Evolutionary conservation across 2,113 vertebrate species (phyloP).

Genomic region (Toxotes chatareus): DNA sequence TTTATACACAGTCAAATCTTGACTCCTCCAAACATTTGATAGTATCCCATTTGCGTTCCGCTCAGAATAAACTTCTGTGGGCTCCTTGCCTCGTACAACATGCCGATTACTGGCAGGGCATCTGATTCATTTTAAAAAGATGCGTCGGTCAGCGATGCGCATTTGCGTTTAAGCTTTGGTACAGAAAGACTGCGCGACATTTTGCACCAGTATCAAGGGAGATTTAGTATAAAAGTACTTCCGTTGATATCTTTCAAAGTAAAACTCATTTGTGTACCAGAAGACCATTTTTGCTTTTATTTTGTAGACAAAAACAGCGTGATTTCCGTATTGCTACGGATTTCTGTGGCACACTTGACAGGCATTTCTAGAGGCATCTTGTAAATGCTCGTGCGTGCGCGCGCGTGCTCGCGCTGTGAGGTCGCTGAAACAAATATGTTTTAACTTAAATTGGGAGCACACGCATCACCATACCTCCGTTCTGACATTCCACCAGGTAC

Average conservation of each 20-base stretch:
- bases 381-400: neutral
- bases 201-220: slow-evolving; percentile 49
- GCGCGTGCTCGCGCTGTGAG: neutral
- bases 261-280: accelerated
- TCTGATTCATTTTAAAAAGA: slow-evolving; percentile 12
- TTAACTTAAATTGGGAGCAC: neutral
- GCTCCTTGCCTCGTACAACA: neutral
- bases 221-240: accelerated
- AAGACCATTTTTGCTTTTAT: neutral
- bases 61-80: slow-evolving; percentile 28
- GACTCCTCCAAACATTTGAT: slow-evolving; percentile 53
- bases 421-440: neutral
- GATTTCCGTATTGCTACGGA: neutral
- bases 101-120: slow-evolving; percentile 7
- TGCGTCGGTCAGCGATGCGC: slow-evolving; percentile 46
- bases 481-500: neutral
- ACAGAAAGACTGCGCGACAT: slow-evolving; percentile 57
- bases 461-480: neutral
- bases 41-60: slow-evolving; percentile 27
- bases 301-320: neutral
- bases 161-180: slow-evolving; percentile 45
- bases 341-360: slow-evolving; percentile 1
- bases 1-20: slow-evolving; percentile 19
- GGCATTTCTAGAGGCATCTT: slow-evolving; percentile 9
- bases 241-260: slow-evolving; percentile 57